Base-by-base conservation (phyloP, 2,888 invertebrate genomes). In the Hofmannophila pseudospretella region DNA sequence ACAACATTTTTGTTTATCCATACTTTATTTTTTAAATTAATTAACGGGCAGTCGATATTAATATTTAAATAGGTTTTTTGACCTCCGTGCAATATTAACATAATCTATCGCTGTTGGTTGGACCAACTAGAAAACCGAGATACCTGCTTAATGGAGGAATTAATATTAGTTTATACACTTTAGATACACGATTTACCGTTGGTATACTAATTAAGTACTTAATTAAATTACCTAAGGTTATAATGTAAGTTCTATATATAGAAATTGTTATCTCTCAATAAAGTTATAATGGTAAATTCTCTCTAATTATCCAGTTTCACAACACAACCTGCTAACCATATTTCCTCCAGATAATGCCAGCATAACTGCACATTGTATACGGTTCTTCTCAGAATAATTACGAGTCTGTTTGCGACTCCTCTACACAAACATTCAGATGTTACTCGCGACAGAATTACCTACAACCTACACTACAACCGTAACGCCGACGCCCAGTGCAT, bases 381-480 rank as follows among this genome's bases (percentile, higher is more conserved):
- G 60, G 56, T 60, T 65, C 59, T 77, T 78, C 76, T 63, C 52
- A 49, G 72, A 76, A 76, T 73, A 75, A 75, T 72, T 69, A 70
- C 51, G 67, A 69, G 65, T 72, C 74, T 77, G 79, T 76, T 80
- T 78, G 80, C 69, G 75, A 77, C 74, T 78, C 73, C 68, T 78
- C 71, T 70, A 77, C 76, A 73, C 77, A 79, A 79, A 79, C 74
- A 78, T 70, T 74, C 71, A 70, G 67, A 67, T 73, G 65, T 69
- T 67, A 73, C 68, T 71, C 64, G 67, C 67, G 64, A 66, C 67
- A 65, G 69, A 68, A 70, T 75, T 70, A 73, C 77, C 72, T 66
- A 74, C 60, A 67, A 34, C 32, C 39, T 39, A 59, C 61, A 59
- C 54, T 54, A 62, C 69, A 61, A 65, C 59, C 59, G 57, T 62